phyloP scores from a whole-genome alignment of 1,140 invertebrate genomes.

The Tetramorium alpestre region DNA sequence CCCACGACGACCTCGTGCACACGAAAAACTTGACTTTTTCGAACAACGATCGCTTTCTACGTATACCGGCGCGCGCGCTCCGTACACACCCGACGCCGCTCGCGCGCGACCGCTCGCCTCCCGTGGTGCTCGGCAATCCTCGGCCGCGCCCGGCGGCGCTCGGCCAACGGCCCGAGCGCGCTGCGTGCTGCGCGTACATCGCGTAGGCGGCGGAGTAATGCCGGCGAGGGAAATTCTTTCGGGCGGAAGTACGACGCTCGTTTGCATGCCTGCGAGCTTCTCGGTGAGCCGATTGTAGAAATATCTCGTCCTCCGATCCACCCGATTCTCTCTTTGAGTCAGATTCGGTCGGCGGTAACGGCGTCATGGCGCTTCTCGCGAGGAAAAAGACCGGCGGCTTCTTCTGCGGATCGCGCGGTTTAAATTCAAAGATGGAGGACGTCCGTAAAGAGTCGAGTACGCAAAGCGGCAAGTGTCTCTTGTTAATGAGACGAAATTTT shows the following conservation, averaged over 20 bases:
- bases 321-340: neutral
- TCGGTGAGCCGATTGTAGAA: neutral
- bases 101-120: conserved; percentile 33
- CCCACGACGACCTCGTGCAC: neutral
- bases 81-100: conserved; percentile 60
- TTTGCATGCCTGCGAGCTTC: neutral
- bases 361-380: neutral
- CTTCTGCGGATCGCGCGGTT: neutral
- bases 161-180: conserved; percentile 16
- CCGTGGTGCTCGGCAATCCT: neutral
- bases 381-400: neutral
- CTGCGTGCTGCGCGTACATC: too few relatives aligned
- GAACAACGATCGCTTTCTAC: conserved; percentile 20
- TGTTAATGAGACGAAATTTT: neutral
- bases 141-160: neutral
- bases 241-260: neutral
- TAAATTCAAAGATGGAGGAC: conserved; percentile 4
- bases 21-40: conserved; percentile 48
- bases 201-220: neutral
- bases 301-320: neutral
- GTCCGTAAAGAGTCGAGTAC: neutral
- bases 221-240: neutral
- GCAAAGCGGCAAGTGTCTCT: neutral
- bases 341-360: neutral
- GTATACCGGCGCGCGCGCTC: conserved; percentile 39